Evolutionary conservation across 2,888 invertebrate species (phyloP), one percentile per base, ranked within the genome.

Genomic region (Spilosoma lubricipeda): DNA sequence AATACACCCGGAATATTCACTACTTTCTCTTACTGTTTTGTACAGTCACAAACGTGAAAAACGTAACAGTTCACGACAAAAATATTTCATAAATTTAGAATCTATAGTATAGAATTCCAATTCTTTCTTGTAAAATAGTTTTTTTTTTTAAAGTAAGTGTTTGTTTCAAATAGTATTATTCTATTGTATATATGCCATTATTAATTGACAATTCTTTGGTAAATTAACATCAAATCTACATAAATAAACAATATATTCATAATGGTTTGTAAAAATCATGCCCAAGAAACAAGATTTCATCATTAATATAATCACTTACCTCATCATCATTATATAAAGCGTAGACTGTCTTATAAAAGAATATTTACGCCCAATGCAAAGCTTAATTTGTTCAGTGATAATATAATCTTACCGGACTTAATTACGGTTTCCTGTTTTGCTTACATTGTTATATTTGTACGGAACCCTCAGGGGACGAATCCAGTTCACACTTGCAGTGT

Each of bases 401-500:
- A 27, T 63, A 63, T 30, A 63, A 15, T 63, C 63, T 63, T 30
- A 63, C 63, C 63, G 30, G 63, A 63, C 63, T 63, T 63, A 63
- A 63, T 63, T 63, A 30, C 63, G 30, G 63, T 63, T 59, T 63
- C 63, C 63, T 30, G 30, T 63, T 30, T 18, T 63, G 18, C 18
- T 30, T 63, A 63, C 30, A 63, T 30, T 63, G 63, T 63, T 63
- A 30, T 18, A 30, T 63, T 63, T 63, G 15, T 30, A 30, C 18
- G 15, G 30, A 63, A 63, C 18, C 18, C 63, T 63, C 63, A 63
- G 30, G 15, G 63, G 30, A 30, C 15, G 63, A 63, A 13, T 27
- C 63, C 18, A 18, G 18, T 63, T 30, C 63, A 63, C 30, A 63
- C 27, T 63, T 30, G 30, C 30, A 30, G 15, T 30, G 27, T 63